These are phyloP conservation scores for Eupithecia vulgata DNA, from an alignment of 2,888 invertebrate species.

Conservation along the genomic window DNA sequence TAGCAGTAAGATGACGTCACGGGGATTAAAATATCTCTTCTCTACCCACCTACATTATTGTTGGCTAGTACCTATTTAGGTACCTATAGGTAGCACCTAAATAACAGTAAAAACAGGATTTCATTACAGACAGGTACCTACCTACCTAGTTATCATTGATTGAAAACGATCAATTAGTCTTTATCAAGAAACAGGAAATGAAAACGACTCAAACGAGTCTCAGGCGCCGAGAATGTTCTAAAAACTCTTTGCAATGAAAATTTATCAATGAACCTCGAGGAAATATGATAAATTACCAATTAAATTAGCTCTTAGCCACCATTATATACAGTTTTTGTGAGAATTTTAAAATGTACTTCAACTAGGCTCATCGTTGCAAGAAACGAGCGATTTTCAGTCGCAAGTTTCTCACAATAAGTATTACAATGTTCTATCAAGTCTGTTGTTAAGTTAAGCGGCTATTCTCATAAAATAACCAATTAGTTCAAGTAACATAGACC, in stretches of 20 bases:
- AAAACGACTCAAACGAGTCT: slow-evolving; percentile 47
- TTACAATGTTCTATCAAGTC: not conserved
- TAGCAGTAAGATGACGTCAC: too few relatives aligned
- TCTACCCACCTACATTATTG: too few relatives aligned
- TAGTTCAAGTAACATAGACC: slow-evolving; percentile 63
- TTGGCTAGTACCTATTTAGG: not conserved
- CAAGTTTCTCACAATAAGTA: slow-evolving; percentile 31
- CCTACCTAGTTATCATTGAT: slow-evolving; percentile 5
- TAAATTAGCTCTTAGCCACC: slow-evolving; percentile 54
- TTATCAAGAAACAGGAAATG: slow-evolving; percentile 43
- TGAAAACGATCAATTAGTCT: slow-evolving; percentile 49
- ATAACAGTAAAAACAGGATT: not conserved
- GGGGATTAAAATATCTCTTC: too few relatives aligned
- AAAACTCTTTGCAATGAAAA: slow-evolving; percentile 64
- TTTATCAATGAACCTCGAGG: slow-evolving; percentile 65
- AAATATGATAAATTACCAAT: slow-evolving; percentile 68
- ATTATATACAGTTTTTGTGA: slow-evolving; percentile 56
- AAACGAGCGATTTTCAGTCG: slow-evolving; percentile 40
- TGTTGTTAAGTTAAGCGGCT: slow-evolving; percentile 13
- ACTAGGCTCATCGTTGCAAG: not conserved
- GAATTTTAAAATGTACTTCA: slow-evolving; percentile 61
- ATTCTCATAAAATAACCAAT: slow-evolving; percentile 62
- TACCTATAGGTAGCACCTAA: too few relatives aligned
- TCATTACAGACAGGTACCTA: not conserved
- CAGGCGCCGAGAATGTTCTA: slow-evolving; percentile 51